Percentiles rank a stretch among this genome's conserved stretches.
Evolutionary conservation across 1,140 invertebrate species (phyloP).

Genomic region (Stegodyphus dumicola): DNA sequence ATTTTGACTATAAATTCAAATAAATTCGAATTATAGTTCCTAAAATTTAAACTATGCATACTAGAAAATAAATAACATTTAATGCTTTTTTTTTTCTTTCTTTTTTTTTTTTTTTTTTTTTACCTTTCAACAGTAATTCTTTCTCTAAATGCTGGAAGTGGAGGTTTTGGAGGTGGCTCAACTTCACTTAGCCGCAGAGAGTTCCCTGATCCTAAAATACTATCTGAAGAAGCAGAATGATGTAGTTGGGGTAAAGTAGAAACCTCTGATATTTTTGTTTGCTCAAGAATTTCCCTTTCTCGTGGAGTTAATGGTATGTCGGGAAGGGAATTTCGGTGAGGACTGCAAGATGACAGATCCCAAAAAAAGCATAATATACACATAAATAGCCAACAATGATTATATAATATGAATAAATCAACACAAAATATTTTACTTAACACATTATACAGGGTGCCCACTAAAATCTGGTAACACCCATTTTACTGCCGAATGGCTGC

Average conservation of each 20-base stretch:
- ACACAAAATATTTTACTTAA: too few species aligned
- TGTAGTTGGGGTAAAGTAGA: slow-evolving; percentile 36
- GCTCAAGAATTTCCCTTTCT: slow-evolving; percentile 69
- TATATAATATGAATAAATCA: too few species aligned
- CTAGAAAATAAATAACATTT: too few species aligned
- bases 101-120: too few species aligned
- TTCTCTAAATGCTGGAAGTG: slow-evolving; percentile 74
- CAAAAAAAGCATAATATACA: background rate
- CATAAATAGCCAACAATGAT: too few species aligned
- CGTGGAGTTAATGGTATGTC: slow-evolving; percentile 77
- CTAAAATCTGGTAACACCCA: too few species aligned
- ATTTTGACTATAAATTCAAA: too few species aligned
- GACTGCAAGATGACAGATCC: slow-evolving; percentile 60
- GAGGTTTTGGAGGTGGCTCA: slow-evolving; percentile 85
- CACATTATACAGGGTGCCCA: too few species aligned
- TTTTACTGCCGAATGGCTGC: too few species aligned
- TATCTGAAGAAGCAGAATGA: slow-evolving; percentile 62
- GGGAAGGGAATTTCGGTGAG: slow-evolving; percentile 77
- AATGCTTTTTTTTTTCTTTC: too few species aligned
- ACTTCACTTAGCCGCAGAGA: background rate
- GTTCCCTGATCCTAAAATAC: slow-evolving; percentile 45
- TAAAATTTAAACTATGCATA: too few species aligned
- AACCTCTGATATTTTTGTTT: slow-evolving; percentile 62
- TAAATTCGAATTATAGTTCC: too few species aligned
- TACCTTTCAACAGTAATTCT: slow-evolving; percentile 34